Evolutionary conservation across 2,797 vertebrate genomes (phyloP), one percentile per base, ranked within the genome.

Genomic region (Sebastes variabilis): DNA sequence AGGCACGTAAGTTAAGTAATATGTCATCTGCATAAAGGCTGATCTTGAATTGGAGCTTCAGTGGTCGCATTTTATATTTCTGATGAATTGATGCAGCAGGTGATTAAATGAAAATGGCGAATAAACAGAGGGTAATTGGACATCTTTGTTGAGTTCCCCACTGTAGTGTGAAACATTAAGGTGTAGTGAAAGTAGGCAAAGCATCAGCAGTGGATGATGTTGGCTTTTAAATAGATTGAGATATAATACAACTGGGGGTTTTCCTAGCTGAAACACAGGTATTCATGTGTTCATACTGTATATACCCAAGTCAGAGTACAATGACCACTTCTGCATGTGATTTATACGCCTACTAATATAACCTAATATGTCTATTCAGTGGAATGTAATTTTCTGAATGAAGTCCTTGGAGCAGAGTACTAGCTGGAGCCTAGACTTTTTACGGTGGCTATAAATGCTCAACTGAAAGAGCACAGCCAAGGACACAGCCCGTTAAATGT

Each of bases 351-450:
- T 38, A n/a, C n/a, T 80, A 65, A 72, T 85, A 79, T 73, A 76
- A 78, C 34, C n/a, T 87, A 84, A 88, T 87, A 42, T 68, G 59
- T 65, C 62, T 20, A n/a, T 20, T 55, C 58, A 74, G n/a, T 66
- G 77, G 69, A 90, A 90, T 87, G 74, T 25, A 22, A 27, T 87
- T 82, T 87, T 90, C 42, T 90, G 82, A 90, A 87, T 84, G 38
- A 64, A 86, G 62, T 74, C 70, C 34, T 73, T 72, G 56, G 58
- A 81, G 75, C 70, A 64, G 32, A 54, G 36, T 56, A 11, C 24
- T 25, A 64, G 62, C 56, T 60, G 54, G 64, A 70, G 72, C 46
- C 56, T 76, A 60, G 29, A 42, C 62, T 46, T 20, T 76, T 85
- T 81, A 87, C 58, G 29, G n/a, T 52, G 73, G 62, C 66, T 72